phyloP scores from a whole-genome alignment of 1,140 invertebrate species.

The Aphaenogaster rudis region DNA sequence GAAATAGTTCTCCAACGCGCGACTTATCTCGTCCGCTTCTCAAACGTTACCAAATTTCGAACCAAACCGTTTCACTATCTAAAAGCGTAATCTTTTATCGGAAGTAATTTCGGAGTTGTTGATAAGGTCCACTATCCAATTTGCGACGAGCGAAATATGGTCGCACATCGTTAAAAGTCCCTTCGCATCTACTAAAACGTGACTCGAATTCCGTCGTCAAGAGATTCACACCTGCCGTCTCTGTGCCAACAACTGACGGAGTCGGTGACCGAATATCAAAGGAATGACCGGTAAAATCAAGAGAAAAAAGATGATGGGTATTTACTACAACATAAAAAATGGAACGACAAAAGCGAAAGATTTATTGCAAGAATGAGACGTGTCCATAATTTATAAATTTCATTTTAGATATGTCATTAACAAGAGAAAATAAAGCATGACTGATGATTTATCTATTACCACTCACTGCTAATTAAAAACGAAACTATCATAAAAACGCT shows the following conservation, averaged over 20 bases:
- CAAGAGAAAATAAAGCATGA: not conserved
- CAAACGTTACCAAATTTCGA: slow-evolving; percentile 33
- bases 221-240: slow-evolving; percentile 66
- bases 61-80: not conserved
- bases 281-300: not conserved
- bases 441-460: not conserved
- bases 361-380: not conserved
- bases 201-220: slow-evolving; percentile 58
- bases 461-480: not conserved
- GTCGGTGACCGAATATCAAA: slow-evolving; percentile 2
- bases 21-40: slow-evolving; percentile 53
- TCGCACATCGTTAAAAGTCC: slow-evolving; percentile 36
- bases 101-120: not conserved
- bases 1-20: slow-evolving; percentile 15
- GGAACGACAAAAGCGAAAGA: not conserved
- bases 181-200: slow-evolving; percentile 58
- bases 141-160: not conserved
- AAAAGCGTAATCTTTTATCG: not conserved
- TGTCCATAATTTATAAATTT: not conserved
- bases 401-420: not conserved
- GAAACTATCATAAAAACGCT: not conserved
- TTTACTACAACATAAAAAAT: not conserved
- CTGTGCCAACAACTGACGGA: not conserved
- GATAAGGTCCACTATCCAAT: not conserved
- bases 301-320: not conserved